phyloP scores from a whole-genome alignment of 2,797 vertebrate species.

The Danionella dracula region DNA sequence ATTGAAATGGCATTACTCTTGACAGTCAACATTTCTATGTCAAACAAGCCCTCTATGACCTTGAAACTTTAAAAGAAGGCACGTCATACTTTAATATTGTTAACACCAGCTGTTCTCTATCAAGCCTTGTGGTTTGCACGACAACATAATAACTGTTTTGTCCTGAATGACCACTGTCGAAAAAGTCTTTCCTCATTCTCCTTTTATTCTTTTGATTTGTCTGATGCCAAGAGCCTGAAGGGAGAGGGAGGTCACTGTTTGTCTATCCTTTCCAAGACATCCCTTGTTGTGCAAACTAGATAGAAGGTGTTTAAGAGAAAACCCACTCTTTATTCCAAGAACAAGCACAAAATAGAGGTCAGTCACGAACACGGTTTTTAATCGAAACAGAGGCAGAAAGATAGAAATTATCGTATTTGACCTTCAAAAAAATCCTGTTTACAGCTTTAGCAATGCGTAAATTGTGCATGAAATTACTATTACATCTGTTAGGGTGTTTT shows the following conservation, averaged over 20 bases:
- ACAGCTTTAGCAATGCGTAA: no score
- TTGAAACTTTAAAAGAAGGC: neutral
- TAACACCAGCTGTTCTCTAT: neutral
- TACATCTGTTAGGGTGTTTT: no score
- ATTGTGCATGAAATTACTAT: no score
- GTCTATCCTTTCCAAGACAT: conserved; percentile 28
- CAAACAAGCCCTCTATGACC: neutral
- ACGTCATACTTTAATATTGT: neutral
- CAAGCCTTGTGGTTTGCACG: neutral
- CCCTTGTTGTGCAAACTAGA: conserved; percentile 26
- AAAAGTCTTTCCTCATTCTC: neutral
- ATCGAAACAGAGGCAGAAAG: conserved; percentile 3
- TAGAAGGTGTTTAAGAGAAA: neutral
- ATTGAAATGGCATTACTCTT: neutral
- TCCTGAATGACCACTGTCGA: neutral
- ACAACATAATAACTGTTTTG: conserved; percentile 3
- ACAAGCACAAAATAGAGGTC: conserved; percentile 5
- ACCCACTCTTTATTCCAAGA: conserved; percentile 3
- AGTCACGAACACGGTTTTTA: conserved; percentile 8
- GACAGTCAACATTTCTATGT: neutral
- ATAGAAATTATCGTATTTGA: conserved; percentile 12
- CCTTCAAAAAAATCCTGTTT: neutral
- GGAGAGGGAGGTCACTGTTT: conserved; percentile 31
- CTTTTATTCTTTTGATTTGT: conserved; percentile 7
- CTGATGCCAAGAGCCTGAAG: conserved; percentile 23